A percentile compares a stretch with the other conserved stretches of the same genome.
Evolutionary conservation across 2,113 vertebrate species (phyloP).

Genomic region (Danio rerio): GRCz12tu NC_133188.1:50167001-50167500

Average conservation of each 20-base stretch:
- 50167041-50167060: not conserved
- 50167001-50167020: slow-evolving; percentile 13
- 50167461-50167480: no score
- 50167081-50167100: not conserved
- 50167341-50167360: not conserved
- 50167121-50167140: slow-evolving; percentile 24
- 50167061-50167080: not conserved
- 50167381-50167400: not conserved
- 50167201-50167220: not conserved
- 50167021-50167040: not conserved
- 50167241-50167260: slow-evolving; percentile 8
- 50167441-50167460: no score
- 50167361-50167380: not conserved
- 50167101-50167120: not conserved
- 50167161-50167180: not conserved
- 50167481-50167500: no score
- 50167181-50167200: not conserved
- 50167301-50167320: not conserved
- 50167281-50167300: not conserved
- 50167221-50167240: slow-evolving; percentile 13
- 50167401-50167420: not conserved
- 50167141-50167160: not conserved
- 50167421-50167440: no score
- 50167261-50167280: not conserved
- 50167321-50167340: not conserved